Conservation (phyloP, 1,140 invertebrate genomes). For the Drosophila obscura region DNA sequence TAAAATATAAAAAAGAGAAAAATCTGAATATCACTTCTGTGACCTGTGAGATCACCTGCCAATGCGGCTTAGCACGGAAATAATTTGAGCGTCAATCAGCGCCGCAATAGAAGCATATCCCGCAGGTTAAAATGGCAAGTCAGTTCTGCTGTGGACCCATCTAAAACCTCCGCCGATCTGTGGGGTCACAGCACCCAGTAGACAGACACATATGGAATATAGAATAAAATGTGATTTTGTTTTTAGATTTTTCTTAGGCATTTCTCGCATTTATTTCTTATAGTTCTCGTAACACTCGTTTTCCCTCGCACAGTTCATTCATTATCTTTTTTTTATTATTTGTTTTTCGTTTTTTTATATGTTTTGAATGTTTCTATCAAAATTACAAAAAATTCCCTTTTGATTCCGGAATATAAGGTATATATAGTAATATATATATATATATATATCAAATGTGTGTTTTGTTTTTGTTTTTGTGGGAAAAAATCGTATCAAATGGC, state of each 20-base stretch:
- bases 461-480: slow-evolving; percentile 47
- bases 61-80: too few species aligned
- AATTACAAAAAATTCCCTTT: slow-evolving; percentile 80
- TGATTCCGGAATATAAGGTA: slow-evolving; percentile 75
- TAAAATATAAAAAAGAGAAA: too few species aligned
- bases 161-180: too few species aligned
- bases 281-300: slow-evolving; percentile 52
- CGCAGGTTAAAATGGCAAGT: too few species aligned
- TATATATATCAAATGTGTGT: slow-evolving; percentile 70
- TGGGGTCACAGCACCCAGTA: too few species aligned
- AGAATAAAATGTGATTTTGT: not conserved
- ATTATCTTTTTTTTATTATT: slow-evolving; percentile 27
- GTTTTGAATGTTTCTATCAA: slow-evolving; percentile 79
- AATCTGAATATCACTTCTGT: too few species aligned
- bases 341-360: slow-evolving; percentile 41
- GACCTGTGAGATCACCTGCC: too few species aligned
- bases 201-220: too few species aligned
- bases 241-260: slow-evolving; percentile 54
- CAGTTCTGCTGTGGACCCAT: too few species aligned
- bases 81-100: too few species aligned
- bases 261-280: slow-evolving; percentile 73
- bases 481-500: slow-evolving; percentile 81
- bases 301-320: slow-evolving; percentile 48
- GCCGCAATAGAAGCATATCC: too few species aligned
- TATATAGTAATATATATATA: slow-evolving; percentile 60